Conservation (phyloP, 2,113 vertebrate species). For the Amia ocellicauda region DNA sequence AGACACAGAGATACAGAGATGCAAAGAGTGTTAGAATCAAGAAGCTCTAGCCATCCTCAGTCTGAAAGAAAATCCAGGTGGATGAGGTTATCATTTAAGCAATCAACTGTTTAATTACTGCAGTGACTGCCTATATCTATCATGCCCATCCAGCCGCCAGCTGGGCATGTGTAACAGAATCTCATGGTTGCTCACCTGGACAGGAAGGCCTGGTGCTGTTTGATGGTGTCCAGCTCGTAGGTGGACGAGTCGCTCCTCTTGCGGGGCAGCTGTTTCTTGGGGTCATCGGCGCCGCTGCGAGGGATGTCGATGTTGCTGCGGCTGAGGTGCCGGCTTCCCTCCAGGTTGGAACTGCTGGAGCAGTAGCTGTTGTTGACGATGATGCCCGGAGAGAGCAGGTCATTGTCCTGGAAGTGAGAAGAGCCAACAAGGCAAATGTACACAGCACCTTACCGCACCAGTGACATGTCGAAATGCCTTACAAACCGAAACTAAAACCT, state of each 20-base stretch:
- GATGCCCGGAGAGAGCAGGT: constrained; percentile 86
- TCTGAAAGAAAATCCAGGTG: too few relatives aligned
- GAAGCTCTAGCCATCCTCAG: too few relatives aligned
- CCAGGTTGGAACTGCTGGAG: constrained; percentile 72
- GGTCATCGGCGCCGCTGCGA: constrained; percentile 72
- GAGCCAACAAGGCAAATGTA: background rate
- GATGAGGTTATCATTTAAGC: too few relatives aligned
- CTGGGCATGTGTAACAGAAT: too few relatives aligned
- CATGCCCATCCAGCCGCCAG: too few relatives aligned
- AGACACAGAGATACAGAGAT: constrained; percentile 10
- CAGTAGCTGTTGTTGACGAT: constrained; percentile 72
- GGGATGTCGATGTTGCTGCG: constrained; percentile 93
- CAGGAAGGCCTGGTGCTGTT: constrained; percentile 91
- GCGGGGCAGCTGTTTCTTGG: constrained; percentile 77
- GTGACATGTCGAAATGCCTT: too few relatives aligned
- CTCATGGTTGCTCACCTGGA: constrained; percentile 71
- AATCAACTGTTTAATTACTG: too few relatives aligned
- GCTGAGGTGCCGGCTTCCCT: constrained; percentile 86
- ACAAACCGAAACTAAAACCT: background rate
- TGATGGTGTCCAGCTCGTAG: constrained; percentile 87
- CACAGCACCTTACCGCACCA: background rate
- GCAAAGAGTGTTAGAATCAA: background rate
- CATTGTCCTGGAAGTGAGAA: constrained; percentile 72
- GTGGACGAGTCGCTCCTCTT: constrained; percentile 94
- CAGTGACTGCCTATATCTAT: too few relatives aligned